Base-by-base conservation (phyloP, 2,888 invertebrate genomes). In the Achlya flavicornis region DNA sequence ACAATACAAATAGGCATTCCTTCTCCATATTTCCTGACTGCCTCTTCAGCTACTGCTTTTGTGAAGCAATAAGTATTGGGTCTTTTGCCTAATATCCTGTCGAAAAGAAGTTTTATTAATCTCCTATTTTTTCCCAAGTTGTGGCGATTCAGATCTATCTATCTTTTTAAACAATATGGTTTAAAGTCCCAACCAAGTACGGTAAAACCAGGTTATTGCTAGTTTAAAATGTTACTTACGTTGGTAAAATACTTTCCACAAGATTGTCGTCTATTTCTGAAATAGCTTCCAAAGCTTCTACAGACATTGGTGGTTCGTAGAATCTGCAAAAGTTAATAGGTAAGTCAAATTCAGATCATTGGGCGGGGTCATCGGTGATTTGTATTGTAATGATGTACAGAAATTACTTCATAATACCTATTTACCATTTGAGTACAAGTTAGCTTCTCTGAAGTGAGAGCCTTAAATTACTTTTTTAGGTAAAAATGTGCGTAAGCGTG, bases 41-140 rank as follows among this genome's bases (percentile, higher is more conserved):
- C 93, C 67, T 96, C 95, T 83, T 98, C 98, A 0, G 98, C 98
- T 0, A 98, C 90, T 0, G 98, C 97, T 90, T 99, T 99, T 0
- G 98, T 98, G 83, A 96, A 97, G 2, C 98, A 97, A 83, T 98
- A 99, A 0, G 98, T 98, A 81, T 99, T 98, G 0, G 98, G 98
- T 83, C 97, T 96, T 48, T 94, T 92, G 16, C 95, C 96, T 53
- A 97, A 80, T n/a, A 96, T 81, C 43, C 96, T 96, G 81, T 5
- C 88, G 88, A 70, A 58, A 66, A 26, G 48, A 46, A 4, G 43
- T 16, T 41, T 26, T 26, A 1, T 26, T 26, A 26, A 26, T 26
- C 26, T 26, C 26, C 1, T 26, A 32, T 35, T 57, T 67, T 58
- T 35, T n/a, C n/a, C n/a, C n/a, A n/a, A n/a, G n/a, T n/a, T n/a